Percentiles rank a stretch among this genome's conserved stretches.
Conservation (phyloP, 2,888 invertebrate species). For the Lasioglossum villosulum region DNA sequence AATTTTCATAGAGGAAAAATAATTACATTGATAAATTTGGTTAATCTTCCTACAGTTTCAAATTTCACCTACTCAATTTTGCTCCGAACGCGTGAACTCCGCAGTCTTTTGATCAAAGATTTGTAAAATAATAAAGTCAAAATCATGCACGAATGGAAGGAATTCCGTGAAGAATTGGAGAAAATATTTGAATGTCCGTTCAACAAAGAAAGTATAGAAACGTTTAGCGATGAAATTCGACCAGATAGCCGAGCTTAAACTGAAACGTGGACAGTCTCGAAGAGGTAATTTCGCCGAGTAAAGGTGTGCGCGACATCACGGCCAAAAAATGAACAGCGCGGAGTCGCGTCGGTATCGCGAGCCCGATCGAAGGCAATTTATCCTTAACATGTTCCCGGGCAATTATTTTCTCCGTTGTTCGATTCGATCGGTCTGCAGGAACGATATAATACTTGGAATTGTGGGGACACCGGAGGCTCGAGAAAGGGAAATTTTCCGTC, state of each 20-base stretch:
- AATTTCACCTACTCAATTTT: too few relatives aligned
- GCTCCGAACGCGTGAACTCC: too few relatives aligned
- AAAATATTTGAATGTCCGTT: neutral
- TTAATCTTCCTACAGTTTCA: too few relatives aligned
- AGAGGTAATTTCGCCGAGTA: neutral
- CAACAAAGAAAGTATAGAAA: neutral
- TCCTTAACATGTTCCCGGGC: conserved; percentile 7
- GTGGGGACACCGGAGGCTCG: neutral
- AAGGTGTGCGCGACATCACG: neutral
- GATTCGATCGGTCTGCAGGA: neutral
- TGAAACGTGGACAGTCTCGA: neutral
- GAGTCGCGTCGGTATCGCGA: neutral
- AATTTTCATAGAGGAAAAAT: too few relatives aligned
- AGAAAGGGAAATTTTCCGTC: conserved; percentile 14
- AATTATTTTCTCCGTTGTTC: conserved; percentile 12
- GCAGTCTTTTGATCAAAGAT: too few relatives aligned
- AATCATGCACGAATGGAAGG: too few relatives aligned
- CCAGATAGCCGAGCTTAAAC: neutral
- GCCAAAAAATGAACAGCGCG: neutral
- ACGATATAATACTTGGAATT: neutral
- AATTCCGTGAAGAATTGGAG: neutral
- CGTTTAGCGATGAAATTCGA: neutral
- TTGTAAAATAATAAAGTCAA: too few relatives aligned
- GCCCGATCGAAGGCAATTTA: conserved; percentile 11
- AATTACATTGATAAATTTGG: too few relatives aligned